phyloP scores from a whole-genome alignment of 2,113 vertebrate genomes.

The Calonectris borealis region DNA sequence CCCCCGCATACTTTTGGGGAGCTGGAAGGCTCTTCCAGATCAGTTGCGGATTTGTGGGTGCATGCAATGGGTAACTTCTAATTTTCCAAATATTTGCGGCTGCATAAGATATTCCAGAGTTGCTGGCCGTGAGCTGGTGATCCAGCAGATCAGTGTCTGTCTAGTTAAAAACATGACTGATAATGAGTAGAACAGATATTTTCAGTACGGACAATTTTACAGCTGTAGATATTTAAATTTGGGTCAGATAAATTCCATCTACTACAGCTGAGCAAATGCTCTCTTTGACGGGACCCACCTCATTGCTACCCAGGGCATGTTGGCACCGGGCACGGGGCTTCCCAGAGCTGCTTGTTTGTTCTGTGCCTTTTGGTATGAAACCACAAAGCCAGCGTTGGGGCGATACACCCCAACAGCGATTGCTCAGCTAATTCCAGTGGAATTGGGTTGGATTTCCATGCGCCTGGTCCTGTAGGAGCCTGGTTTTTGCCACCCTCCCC shows the following conservation, averaged over 20 bases:
- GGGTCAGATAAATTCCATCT: not conserved
- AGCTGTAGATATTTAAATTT: not conserved
- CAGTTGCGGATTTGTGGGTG: not conserved
- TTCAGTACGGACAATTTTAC: not conserved
- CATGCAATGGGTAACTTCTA: not conserved
- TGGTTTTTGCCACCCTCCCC: fast-evolving
- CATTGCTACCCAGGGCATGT: fast-evolving
- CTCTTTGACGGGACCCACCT: not conserved
- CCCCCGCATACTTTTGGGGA: not conserved
- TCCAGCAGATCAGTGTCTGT: not conserved
- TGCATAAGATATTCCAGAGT: not conserved
- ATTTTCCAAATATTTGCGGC: not conserved
- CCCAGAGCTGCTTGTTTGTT: not conserved
- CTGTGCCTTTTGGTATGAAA: not conserved
- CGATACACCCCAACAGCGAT: not conserved
- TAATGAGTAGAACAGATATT: not conserved
- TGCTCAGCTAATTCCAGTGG: not conserved
- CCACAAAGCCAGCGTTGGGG: not conserved
- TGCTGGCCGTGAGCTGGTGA: not conserved
- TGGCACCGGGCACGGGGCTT: fast-evolving
- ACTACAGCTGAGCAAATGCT: not conserved
- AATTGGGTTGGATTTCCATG: not conserved
- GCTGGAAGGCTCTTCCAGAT: not conserved
- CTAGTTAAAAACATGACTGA: not conserved
- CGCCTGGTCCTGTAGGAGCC: not conserved